phyloP scores from a whole-genome alignment of 2,888 invertebrate genomes.

The Danaus chrysippus region DNA sequence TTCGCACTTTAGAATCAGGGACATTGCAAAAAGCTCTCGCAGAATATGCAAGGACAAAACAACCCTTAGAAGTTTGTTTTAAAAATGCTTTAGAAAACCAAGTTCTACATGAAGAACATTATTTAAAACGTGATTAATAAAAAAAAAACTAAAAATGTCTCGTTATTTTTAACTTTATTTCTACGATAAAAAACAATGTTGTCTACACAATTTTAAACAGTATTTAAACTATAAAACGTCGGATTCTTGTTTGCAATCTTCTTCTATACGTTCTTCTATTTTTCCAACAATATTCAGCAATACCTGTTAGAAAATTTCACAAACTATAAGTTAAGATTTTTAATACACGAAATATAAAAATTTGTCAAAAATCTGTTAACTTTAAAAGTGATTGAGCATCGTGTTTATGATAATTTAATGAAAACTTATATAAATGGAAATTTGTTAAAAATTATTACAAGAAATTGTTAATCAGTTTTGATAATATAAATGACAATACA shows the following conservation, averaged over 20 bases:
- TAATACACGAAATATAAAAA: not conserved
- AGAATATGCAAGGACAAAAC: constrained; percentile 75
- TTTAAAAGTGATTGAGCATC: too few species aligned
- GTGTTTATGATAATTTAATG: too few species aligned
- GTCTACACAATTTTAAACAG: not conserved
- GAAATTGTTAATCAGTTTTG: too few species aligned
- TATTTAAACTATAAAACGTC: constrained; percentile 38
- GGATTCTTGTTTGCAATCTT: constrained; percentile 37
- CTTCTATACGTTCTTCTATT: constrained; percentile 46
- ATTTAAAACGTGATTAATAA: constrained; percentile 41
- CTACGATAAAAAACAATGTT: too few species aligned
- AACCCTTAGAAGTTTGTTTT: constrained; percentile 78
- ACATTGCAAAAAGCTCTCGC: constrained; percentile 82
- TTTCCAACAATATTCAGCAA: constrained; percentile 65
- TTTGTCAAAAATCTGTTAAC: too few species aligned
- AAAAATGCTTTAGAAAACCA: constrained; percentile 65
- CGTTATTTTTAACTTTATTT: too few species aligned
- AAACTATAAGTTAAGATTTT: not conserved
- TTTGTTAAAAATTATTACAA: too few species aligned
- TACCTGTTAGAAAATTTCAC: constrained; percentile 45
- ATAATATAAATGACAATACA: too few species aligned
- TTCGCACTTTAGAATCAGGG: constrained; percentile 81
- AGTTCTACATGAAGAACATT: constrained; percentile 70
- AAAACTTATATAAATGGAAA: too few species aligned
- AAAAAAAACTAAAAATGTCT: not conserved